Conservation (phyloP, 2,888 invertebrate species). For the Tachystola acroxantha region DNA sequence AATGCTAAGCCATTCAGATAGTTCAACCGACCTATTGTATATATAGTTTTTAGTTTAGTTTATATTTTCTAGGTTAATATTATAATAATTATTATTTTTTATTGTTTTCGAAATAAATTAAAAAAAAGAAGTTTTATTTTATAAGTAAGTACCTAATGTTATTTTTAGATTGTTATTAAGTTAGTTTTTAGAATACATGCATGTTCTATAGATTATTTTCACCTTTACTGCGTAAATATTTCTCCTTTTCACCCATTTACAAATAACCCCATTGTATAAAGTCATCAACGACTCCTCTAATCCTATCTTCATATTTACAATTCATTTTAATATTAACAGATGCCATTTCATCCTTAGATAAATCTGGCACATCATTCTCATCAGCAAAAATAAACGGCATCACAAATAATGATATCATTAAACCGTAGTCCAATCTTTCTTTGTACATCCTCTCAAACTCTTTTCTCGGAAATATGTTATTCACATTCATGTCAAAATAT, state of each 20-base stretch:
- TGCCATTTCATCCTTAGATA: slow-evolving; percentile 18
- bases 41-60: no score
- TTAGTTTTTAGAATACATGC: no score
- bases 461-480: slow-evolving; percentile 27
- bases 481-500: slow-evolving; percentile 33
- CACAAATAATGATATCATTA: slow-evolving; percentile 25
- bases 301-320: slow-evolving; percentile 22
- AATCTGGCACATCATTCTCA: slow-evolving; percentile 31
- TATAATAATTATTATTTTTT: no score
- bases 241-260: slow-evolving; percentile 5
- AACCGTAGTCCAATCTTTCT: slow-evolving; percentile 36
- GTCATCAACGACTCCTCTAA: slow-evolving; percentile 33
- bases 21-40: no score
- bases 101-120: no score
- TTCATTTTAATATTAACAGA: slow-evolving; percentile 24
- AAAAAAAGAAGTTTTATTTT: no score
- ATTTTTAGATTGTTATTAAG: no score
- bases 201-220: no score
- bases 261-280: slow-evolving; percentile 29
- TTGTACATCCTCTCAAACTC: slow-evolving; percentile 34
- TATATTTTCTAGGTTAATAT: no score
- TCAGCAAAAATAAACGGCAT: slow-evolving; percentile 33
- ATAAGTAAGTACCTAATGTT: no score
- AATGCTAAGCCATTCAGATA: no score
- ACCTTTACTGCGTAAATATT: background rate